Base-by-base conservation (phyloP, 2,113 vertebrate species). In the Dipodomys spectabilis region DNA sequence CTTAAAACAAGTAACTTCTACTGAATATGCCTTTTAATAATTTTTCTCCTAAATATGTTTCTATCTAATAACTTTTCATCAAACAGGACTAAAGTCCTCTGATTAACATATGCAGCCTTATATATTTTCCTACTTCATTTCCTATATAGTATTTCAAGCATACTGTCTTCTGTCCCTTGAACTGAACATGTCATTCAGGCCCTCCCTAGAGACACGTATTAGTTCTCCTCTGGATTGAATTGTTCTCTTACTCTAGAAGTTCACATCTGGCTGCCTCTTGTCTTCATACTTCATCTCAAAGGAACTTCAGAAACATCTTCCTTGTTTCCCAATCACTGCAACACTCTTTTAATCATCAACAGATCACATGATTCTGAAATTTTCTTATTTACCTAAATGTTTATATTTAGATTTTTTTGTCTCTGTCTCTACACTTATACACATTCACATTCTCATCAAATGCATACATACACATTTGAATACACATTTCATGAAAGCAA, bases 61-160 rank as follows among this genome's bases (percentile, higher is more conserved):
- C 53, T 57, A 13, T 57, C 53, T 57, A 57, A 57, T 57, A 57
- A 57, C 8, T 1, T 44, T 57, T 68, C 28, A 65, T 75, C 74
- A 57, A 15, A 25, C 32, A 64, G 27, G 39, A 12, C 60, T 65
- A 65, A 39, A 93, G 23, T 35, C 65, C 2, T 44, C 1, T 49
- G 57, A 49, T 12, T 49, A 12, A 53, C 20, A 0, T 49, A 32
- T 35, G 0, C 39, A 30, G 8, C 62, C 73, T 65, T 49, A 39
- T 78, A 11, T 30, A 0, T 49, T 45, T 27, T 16, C 10, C 57
- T 22, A 30, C 57, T 65, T 82, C 32, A 64, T 77, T n/a, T 72
- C 0, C 0, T 32, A 27, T 23, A 1, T 57, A 60, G 0, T 10
- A 19, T 64, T 65, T 39, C 2, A 25, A 65, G 27, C 79, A 45